Base-by-base conservation (phyloP, 2,888 invertebrate species). In the Conus canariensis region DNA sequence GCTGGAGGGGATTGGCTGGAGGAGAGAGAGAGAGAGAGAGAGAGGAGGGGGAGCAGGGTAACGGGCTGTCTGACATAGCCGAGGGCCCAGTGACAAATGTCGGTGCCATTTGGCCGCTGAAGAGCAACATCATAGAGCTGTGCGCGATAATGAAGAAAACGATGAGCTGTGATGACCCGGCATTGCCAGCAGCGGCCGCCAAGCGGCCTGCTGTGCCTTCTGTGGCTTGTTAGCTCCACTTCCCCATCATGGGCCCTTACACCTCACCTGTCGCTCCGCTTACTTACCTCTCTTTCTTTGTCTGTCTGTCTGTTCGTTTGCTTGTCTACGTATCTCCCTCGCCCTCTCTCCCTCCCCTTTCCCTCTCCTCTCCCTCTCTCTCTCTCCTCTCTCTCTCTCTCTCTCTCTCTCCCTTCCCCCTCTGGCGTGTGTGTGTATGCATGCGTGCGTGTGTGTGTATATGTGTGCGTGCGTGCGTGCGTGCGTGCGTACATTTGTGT, bases 1-100 rank as follows among this genome's bases (percentile, higher is more conserved):
- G 70, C 19, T 70, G 70, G 19, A 70, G 22, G 22, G 16, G 70
- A 22, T 16, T 70, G 70, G 70, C 8, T 16, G 70, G 22, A 22
- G 22, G 70, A 70, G 70, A 70, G 70, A 70, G 70, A 70, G 70
- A 70, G 70, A 70, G 70, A 70, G 70, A 70, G 70, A 70, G 70
- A 70, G 22, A n/a, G 25, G n/a, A 16, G 85, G 59, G 58, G n/a
- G 22, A 2, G 85, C 0, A 14, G 45, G 80, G 14, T 56, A 56
- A 45, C 30, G 82, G 45, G 45, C 45, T 30, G 64, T 86, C 30
- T 67, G 45, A 25, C 86, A 45, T 64, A 19, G 86, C 67, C 16
- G 86, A 14, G 64, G n/a, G 67, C 86, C 8, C 60, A 85, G 85
- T 60, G 85, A 85, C 85, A 85, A 85, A 85, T 85, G 85, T 85